A percentile compares a stretch with the other conserved stretches of the same genome.
Evolutionary conservation across 2,888 invertebrate species (phyloP).

Genomic region (Aromia moschata): DNA sequence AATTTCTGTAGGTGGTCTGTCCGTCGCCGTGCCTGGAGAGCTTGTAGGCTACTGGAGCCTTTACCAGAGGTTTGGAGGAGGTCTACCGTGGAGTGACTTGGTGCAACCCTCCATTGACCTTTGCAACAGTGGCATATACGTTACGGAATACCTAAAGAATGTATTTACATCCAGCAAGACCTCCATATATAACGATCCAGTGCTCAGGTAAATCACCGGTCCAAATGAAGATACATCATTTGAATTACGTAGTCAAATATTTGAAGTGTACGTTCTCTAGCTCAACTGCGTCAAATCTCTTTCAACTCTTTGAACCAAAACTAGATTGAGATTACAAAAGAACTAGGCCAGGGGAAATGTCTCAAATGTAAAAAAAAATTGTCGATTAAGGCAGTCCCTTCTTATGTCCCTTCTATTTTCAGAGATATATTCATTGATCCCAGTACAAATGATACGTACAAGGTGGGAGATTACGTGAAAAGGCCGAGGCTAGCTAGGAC

Average conservation of each 20-base stretch:
- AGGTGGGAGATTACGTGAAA: slow-evolving; percentile 43
- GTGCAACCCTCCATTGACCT: slow-evolving; percentile 82
- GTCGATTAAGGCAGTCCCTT: too few species aligned
- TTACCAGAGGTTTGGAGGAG: slow-evolving; percentile 31
- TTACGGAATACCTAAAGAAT: slow-evolving; percentile 64
- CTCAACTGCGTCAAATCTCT: too few species aligned
- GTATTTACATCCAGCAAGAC: slow-evolving; percentile 12
- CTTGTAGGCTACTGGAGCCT: slow-evolving; percentile 32
- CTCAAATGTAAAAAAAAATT: too few species aligned
- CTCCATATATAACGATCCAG: slow-evolving; percentile 24
- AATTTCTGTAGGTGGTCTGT: slow-evolving; percentile 40
- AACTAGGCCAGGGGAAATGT: too few species aligned
- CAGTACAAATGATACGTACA: slow-evolving; percentile 43
- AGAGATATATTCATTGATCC: slow-evolving; percentile 50
- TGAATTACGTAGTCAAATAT: too few species aligned
- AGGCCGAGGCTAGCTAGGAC: slow-evolving; percentile 64
- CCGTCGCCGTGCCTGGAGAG: slow-evolving; percentile 80
- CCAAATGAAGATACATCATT: too few species aligned
- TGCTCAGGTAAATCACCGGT: slow-evolving; percentile 25
- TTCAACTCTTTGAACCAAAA: too few species aligned
- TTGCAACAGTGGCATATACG: slow-evolving; percentile 75
- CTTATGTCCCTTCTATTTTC: neutral
- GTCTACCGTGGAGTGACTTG: slow-evolving; percentile 79
- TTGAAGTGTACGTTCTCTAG: too few species aligned
- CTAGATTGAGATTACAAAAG: too few species aligned